These are phyloP conservation scores for Aramus guarauna DNA, from an alignment of 2,113 vertebrate genomes.

Conservation along the genomic window DNA sequence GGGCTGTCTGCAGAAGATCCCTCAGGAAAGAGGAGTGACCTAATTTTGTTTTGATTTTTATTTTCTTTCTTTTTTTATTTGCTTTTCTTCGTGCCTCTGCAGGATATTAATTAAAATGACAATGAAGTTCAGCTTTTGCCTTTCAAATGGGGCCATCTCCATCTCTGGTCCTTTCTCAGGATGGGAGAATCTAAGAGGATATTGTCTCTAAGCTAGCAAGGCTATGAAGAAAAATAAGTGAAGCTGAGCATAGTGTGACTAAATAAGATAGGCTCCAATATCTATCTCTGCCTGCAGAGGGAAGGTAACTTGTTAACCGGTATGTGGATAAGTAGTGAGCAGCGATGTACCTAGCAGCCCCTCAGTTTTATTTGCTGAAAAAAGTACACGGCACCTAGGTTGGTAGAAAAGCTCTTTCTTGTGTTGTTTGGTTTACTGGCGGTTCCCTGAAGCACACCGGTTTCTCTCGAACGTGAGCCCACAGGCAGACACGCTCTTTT, in stretches of 20 bases:
- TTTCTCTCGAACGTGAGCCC: background rate
- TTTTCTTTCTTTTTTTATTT: conserved; percentile 49
- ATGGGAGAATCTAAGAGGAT: background rate
- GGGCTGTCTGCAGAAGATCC: conserved; percentile 5
- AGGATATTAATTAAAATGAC: conserved; percentile 59
- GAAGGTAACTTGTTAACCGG: background rate
- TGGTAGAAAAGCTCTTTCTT: background rate
- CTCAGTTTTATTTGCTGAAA: background rate
- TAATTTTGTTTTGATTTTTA: conserved; percentile 55
- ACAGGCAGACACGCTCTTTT: background rate
- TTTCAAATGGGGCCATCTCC: conserved; percentile 22
- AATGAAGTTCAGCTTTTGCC: conserved; percentile 30
- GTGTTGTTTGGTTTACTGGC: background rate
- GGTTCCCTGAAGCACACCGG: background rate
- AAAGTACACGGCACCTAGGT: background rate
- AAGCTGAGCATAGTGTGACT: background rate
- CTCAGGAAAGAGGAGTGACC: conserved; percentile 40
- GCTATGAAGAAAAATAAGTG: background rate
- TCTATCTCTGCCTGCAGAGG: background rate
- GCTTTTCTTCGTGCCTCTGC: conserved; percentile 9
- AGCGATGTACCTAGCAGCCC: background rate
- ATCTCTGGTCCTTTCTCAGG: background rate
- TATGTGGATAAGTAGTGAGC: background rate
- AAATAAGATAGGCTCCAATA: background rate
- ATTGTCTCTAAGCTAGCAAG: background rate